Base-by-base conservation (phyloP, 2,888 invertebrate genomes). In the Brachylomia viminalis region DNA sequence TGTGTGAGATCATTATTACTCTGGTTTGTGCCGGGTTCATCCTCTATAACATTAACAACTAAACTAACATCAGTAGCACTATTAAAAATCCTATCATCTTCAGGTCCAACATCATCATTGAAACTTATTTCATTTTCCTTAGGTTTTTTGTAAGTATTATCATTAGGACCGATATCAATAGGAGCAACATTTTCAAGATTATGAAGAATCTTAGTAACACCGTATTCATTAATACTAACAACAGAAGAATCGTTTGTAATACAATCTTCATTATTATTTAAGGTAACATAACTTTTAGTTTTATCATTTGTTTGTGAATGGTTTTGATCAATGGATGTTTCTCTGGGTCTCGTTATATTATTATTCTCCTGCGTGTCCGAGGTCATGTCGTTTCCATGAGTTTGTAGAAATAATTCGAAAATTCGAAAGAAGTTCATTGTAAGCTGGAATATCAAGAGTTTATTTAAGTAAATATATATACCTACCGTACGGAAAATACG, bases 381-480 rank as follows among this genome's bases (percentile, higher is more conserved):
- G 13, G 42, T 15, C 13, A 20, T 30, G 5, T 23, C 47, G 61
- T 73, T 42, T 30, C 30, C 30, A 27, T 6, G 0, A 45, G 13
- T 42, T n/a, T 10, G 17, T 54, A 61, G 61, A 56, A 83, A 83
- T n/a, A 84, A 27, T 49, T 62, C 33, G 8, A 56, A 56, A 45
- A 33, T 54, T 42, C 49, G 58, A 17, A 83, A 56, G 30, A 84
- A 83, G 42, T 86, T n/a, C 79, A 86, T 86, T 73, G 17, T 58
- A 3, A 49, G 54, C 79, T 86, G 83, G 33, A 86, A 83, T 59
- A 30, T 49, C 2, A 75, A 64, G 33, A 61, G 8, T 47, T n/a
- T 30, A 42, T 23, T 47, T 17, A 11, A 74, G n/a, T n/a, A n/a
- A n/a, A n/a, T n/a, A n/a, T n/a, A n/a, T n/a, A 17, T 56, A 27